Conservation (phyloP, 2,888 invertebrate genomes). For the Erebia ligea region DNA sequence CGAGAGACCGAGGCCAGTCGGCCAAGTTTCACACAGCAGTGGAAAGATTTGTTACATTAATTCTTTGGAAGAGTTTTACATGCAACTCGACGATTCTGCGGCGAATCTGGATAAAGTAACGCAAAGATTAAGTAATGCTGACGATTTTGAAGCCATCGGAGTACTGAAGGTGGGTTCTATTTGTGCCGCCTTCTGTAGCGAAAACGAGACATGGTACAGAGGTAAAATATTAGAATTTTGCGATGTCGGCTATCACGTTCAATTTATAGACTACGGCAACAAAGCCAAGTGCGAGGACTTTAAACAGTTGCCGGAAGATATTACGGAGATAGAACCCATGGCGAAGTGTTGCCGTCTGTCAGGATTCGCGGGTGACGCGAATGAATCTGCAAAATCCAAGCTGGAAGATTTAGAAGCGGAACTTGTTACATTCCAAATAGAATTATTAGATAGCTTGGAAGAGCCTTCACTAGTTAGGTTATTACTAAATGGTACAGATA, state of each 20-base stretch:
- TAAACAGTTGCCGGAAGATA: slow-evolving; percentile 83
- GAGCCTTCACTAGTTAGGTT: slow-evolving; percentile 85
- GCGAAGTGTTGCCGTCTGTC: slow-evolving; percentile 85
- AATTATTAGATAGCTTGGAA: slow-evolving; percentile 82
- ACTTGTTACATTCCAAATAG: slow-evolving; percentile 79
- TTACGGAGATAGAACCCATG: slow-evolving; percentile 81
- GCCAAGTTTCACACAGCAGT: slow-evolving; percentile 72
- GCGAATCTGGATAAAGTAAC: slow-evolving; percentile 84
- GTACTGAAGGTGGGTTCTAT: slow-evolving; percentile 84
- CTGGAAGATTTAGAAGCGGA: slow-evolving; percentile 64
- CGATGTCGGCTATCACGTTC: slow-evolving; percentile 81
- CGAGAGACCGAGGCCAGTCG: slow-evolving; percentile 70
- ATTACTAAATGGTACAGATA: slow-evolving; percentile 77
- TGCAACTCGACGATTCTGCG: slow-evolving; percentile 85
- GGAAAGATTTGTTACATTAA: slow-evolving; percentile 87
- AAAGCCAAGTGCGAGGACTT: slow-evolving; percentile 84
- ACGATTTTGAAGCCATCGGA: slow-evolving; percentile 75
- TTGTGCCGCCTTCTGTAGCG: slow-evolving; percentile 86
- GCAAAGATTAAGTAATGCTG: slow-evolving; percentile 78
- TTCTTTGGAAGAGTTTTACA: slow-evolving; percentile 88
- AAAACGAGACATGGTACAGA: slow-evolving; percentile 87
- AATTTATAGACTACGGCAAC: slow-evolving; percentile 88
- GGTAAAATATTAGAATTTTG: slow-evolving; percentile 84
- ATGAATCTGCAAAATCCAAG: slow-evolving; percentile 63
- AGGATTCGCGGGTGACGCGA: slow-evolving; percentile 74